Percentiles rank a stretch among this genome's conserved stretches.
Evolutionary conservation across 2,113 vertebrate species (phyloP).

Genomic region (Egretta garzetta): DNA sequence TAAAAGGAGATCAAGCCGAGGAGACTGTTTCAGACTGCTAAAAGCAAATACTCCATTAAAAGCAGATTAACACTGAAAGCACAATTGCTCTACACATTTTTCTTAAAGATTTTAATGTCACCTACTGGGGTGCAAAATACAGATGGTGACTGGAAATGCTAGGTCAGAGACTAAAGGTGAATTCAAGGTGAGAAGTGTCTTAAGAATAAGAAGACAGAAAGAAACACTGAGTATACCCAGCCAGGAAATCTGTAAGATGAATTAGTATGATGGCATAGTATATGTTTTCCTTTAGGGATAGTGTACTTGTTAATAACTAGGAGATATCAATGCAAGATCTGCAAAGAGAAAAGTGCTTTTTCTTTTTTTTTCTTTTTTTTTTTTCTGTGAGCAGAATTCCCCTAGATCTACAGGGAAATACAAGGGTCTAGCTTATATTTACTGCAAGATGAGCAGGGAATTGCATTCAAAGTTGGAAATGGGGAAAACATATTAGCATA

Average conservation of each 20-base stretch:
- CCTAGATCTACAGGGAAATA: neutral
- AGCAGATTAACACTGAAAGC: constrained; percentile 43
- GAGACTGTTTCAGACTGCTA: neutral
- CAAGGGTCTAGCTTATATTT: neutral
- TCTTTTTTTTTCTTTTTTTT: neutral
- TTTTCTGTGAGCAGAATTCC: neutral
- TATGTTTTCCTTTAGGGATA: neutral
- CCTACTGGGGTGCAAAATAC: neutral
- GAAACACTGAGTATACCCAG: neutral
- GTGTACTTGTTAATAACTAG: neutral
- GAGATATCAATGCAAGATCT: neutral
- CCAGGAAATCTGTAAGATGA: neutral
- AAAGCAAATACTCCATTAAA: constrained; percentile 57
- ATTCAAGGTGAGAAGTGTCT: constrained; percentile 9
- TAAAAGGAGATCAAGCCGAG: constrained; percentile 26
- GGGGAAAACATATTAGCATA: neutral
- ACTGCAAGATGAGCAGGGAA: neutral
- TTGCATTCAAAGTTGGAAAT: neutral
- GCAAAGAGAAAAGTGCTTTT: neutral
- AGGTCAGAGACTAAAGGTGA: constrained; percentile 45
- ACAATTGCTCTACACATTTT: constrained; percentile 1
- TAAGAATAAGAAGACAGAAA: neutral
- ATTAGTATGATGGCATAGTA: neutral
- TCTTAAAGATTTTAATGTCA: constrained; percentile 26
- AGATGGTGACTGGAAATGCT: neutral